Conservation (phyloP, 2,797 vertebrate genomes). For the Myotis vivesi region DNA sequence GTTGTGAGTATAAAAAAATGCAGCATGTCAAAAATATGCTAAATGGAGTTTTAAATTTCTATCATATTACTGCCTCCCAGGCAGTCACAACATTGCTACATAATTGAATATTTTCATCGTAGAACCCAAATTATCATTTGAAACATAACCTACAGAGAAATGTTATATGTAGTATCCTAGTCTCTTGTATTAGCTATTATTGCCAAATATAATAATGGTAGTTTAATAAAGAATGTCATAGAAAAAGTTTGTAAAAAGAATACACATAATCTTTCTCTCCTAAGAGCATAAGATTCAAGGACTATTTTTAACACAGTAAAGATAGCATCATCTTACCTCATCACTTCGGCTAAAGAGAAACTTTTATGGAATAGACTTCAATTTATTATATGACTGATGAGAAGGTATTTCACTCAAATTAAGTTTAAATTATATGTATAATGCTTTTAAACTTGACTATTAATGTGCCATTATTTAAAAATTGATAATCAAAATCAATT, state of each 20-base stretch:
- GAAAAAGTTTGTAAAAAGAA: not conserved
- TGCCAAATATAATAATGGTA: not conserved
- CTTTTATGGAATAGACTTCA: not conserved
- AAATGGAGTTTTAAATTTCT: conserved; percentile 13
- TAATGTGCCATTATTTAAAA: not conserved
- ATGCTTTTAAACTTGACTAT: not conserved
- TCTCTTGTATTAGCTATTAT: conserved; percentile 15
- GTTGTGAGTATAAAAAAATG: not conserved
- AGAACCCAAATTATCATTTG: not conserved
- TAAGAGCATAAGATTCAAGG: not conserved
- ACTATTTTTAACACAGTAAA: conserved; percentile 17
- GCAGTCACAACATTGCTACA: conserved; percentile 28
- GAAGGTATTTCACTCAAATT: conserved; percentile 37
- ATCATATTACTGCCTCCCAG: not conserved
- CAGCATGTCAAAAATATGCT: conserved; percentile 1
- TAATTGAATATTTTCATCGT: conserved; percentile 18
- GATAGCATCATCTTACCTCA: not conserved
- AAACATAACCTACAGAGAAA: conserved; percentile 8
- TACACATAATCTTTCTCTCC: not conserved
- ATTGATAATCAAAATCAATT: not conserved
- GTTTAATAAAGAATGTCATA: not conserved
- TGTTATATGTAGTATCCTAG: not conserved
- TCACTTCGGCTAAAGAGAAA: not conserved
- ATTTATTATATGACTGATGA: not conserved
- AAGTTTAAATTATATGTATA: not conserved